Percentiles rank a stretch among this genome's conserved stretches.
These are phyloP conservation scores for Amazona guildingii DNA, from an alignment of 2,113 vertebrate species.

Conservation along the genomic window DNA sequence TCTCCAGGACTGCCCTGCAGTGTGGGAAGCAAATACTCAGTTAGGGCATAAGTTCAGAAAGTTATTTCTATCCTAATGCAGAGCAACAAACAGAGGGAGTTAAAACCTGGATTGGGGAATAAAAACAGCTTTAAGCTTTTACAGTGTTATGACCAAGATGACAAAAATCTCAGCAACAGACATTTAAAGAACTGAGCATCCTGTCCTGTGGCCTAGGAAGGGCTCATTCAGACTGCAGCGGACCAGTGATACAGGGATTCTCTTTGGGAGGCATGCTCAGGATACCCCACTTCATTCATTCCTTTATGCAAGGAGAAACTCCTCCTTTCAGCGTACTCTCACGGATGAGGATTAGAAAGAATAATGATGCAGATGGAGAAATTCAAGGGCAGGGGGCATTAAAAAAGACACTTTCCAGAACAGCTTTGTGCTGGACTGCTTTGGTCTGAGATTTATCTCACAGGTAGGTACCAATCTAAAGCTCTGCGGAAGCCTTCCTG, in stretches of 20 bases:
- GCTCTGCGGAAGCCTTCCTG: neutral
- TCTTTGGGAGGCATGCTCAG: neutral
- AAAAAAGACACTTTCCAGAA: neutral
- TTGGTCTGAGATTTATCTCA: neutral
- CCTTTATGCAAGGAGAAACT: neutral
- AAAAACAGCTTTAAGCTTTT: neutral
- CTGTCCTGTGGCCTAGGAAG: neutral
- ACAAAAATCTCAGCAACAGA: neutral
- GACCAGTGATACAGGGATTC: neutral
- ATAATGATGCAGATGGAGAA: neutral
- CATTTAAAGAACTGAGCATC: neutral
- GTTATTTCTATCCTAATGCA: neutral
- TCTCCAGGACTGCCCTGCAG: conserved; percentile 85
- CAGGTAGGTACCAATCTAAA: neutral
- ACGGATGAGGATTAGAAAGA: neutral
- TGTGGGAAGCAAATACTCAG: neutral
- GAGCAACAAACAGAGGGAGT: neutral
- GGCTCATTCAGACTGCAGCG: neutral
- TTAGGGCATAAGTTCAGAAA: neutral
- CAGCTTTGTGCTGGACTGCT: neutral
- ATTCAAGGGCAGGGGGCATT: neutral
- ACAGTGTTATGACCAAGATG: neutral
- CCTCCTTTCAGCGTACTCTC: neutral
- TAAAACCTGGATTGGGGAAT: neutral
- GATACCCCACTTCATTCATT: neutral